A percentile compares a stretch with the other conserved stretches of the same genome.
These are phyloP conservation scores for Shinisaurus crocodilurus DNA, from an alignment of 2,113 vertebrate species.

Conservation along the genomic window DNA sequence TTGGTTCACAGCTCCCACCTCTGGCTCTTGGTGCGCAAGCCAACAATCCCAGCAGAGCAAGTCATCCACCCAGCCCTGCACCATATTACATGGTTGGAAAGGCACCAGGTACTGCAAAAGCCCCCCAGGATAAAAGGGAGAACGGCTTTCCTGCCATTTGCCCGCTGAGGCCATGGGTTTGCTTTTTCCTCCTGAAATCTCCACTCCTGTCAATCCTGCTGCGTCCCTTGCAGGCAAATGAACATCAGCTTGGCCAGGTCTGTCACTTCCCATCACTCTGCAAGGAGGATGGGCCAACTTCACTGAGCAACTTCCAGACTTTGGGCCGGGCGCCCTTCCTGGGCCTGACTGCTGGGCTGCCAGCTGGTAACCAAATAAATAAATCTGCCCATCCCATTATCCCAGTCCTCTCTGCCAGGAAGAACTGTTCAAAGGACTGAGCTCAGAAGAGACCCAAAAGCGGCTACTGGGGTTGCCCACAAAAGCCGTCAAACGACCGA, in stretches of 20 bases:
- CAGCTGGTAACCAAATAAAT: too few species aligned
- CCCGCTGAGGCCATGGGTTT: not conserved
- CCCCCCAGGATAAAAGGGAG: not conserved
- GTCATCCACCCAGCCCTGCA: too few species aligned
- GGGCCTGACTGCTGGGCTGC: too few species aligned
- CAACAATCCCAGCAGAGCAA: too few species aligned
- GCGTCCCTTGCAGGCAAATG: not conserved
- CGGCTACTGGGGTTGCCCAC: not conserved
- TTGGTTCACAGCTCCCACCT: too few species aligned
- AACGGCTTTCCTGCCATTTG: fast-evolving
- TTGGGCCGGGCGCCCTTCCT: not conserved
- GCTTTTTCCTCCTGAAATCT: conserved; percentile 6
- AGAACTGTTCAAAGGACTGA: not conserved
- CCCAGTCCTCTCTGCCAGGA: not conserved
- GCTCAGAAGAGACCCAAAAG: not conserved
- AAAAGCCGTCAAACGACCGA: too few species aligned
- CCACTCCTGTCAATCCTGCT: conserved; percentile 41
- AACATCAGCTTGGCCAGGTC: not conserved
- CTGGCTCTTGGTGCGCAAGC: too few species aligned
- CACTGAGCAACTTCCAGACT: not conserved
- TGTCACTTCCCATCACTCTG: conserved; percentile 35
- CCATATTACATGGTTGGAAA: not conserved
- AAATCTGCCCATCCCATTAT: too few species aligned
- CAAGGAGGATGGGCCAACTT: not conserved
- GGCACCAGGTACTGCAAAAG: not conserved